Evolutionary conservation across 2,888 invertebrate species (phyloP).

Genomic region (Sepioteuthis lessoniana): DNA sequence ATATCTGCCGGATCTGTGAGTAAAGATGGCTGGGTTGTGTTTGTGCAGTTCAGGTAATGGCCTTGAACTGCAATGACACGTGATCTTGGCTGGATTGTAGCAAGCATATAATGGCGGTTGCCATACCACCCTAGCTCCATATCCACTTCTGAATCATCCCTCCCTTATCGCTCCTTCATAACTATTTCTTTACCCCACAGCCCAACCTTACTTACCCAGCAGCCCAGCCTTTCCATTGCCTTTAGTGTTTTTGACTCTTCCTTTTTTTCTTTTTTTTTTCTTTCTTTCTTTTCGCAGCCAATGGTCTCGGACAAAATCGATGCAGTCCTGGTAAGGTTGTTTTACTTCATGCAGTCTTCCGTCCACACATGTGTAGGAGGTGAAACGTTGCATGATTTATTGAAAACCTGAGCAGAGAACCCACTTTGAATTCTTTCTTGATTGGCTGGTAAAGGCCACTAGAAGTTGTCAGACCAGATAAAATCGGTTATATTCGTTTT

Average conservation of each 20-base stretch:
- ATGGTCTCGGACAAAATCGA: not conserved
- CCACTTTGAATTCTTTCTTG: not conserved
- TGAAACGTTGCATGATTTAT: not conserved
- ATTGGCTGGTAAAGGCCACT: not conserved
- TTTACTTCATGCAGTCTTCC: not conserved
- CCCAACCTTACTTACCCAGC: not conserved
- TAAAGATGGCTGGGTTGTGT: not conserved
- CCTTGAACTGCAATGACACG: slow-evolving; percentile 33
- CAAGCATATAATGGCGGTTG: slow-evolving; percentile 33
- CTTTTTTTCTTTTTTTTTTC: not conserved
- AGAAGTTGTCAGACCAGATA: slow-evolving; percentile 23
- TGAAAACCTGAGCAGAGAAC: not conserved
- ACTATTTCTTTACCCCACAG: not conserved
- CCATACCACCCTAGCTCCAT: slow-evolving; percentile 2
- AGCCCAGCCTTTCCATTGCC: not conserved
- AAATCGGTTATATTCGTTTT: not conserved
- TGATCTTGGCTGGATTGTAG: slow-evolving; percentile 4
- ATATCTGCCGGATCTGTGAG: not conserved
- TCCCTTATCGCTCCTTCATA: not conserved
- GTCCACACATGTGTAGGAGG: not conserved
- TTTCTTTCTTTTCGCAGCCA: not conserved
- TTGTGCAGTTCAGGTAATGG: slow-evolving; percentile 18
- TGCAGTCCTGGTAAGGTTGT: not conserved
- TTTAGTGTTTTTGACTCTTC: not conserved
- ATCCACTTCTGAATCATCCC: not conserved